phyloP scores from a whole-genome alignment of 1,140 invertebrate genomes.

The Bombyx mori region DNA sequence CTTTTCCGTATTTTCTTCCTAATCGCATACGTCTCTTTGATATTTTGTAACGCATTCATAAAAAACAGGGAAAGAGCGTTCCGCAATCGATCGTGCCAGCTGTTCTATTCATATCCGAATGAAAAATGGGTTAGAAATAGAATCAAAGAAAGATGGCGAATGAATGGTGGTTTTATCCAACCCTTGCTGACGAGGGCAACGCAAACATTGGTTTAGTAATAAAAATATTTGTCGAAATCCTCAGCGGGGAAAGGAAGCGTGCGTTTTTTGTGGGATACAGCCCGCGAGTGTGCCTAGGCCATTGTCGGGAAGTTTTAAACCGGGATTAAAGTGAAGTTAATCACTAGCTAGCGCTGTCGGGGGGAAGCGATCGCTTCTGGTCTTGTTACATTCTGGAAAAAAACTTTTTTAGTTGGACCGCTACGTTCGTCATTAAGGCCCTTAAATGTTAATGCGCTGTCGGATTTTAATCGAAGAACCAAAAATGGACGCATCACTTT shows the following conservation, averaged over 20 bases:
- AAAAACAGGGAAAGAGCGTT: constrained; percentile 26
- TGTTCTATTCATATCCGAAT: constrained; percentile 44
- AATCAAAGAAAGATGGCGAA: constrained; percentile 42
- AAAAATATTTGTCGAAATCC: constrained; percentile 62
- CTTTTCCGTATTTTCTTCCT: too few relatives aligned
- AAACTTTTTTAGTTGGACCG: too few relatives aligned
- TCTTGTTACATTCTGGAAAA: constrained; percentile 2
- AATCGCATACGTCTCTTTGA: too few relatives aligned
- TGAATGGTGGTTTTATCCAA: constrained; percentile 48
- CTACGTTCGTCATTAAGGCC: too few relatives aligned
- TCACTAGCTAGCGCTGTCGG: constrained; percentile 41
- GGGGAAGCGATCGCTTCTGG: constrained; percentile 8
- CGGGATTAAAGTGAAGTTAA: constrained; percentile 62
- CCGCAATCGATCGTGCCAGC: constrained; percentile 25
- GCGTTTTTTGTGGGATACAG: constrained; percentile 47
- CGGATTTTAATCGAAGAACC: too few relatives aligned
- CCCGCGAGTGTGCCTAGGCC: constrained; percentile 40
- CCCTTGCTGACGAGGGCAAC: constrained; percentile 44
- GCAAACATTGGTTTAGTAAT: constrained; percentile 63
- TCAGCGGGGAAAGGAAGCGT: constrained; percentile 34
- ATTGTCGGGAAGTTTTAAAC: constrained; percentile 61
- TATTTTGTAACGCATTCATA: constrained; percentile 14
- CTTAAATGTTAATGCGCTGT: too few relatives aligned
- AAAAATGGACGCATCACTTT: too few relatives aligned
- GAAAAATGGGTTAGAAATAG: constrained; percentile 31